phyloP scores from a whole-genome alignment of 2,113 vertebrate species.

The Pachyramphus minor region DNA sequence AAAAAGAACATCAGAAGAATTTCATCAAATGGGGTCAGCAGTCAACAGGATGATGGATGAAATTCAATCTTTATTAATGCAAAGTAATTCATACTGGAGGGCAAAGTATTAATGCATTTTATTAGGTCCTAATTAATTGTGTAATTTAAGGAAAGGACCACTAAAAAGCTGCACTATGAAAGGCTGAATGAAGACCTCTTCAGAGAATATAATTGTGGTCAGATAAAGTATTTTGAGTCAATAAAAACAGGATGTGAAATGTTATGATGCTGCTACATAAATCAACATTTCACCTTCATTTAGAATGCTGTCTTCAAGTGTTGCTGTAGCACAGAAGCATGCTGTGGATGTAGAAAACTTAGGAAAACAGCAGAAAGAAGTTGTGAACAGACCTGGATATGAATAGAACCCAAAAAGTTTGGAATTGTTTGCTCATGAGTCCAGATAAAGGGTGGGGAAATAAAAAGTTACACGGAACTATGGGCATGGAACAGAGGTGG shows the following conservation, averaged over 20 bases:
- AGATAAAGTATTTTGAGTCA: slow-evolving; percentile 28
- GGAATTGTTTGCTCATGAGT: background rate
- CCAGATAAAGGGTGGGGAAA: background rate
- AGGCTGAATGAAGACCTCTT: slow-evolving; percentile 6
- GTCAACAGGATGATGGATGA: slow-evolving; percentile 41
- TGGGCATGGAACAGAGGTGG: background rate
- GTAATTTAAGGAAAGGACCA: slow-evolving; percentile 19
- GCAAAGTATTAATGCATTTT: slow-evolving; percentile 26
- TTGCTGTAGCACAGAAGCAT: background rate
- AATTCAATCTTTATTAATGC: slow-evolving; percentile 36
- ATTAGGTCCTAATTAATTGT: slow-evolving; percentile 51
- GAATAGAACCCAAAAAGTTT: background rate
- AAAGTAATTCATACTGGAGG: slow-evolving; percentile 8
- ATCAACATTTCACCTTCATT: background rate
- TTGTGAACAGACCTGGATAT: background rate
- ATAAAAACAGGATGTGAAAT: slow-evolving; percentile 21
- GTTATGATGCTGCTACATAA: background rate
- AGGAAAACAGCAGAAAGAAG: background rate
- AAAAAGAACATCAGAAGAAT: background rate
- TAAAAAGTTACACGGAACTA: background rate
- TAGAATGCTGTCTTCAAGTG: background rate
- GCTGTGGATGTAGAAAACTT: background rate
- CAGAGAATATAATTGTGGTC: background rate
- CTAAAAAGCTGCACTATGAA: background rate
- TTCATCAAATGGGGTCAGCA: slow-evolving; percentile 28